Conservation (phyloP, 2,888 invertebrate species). For the Hecatera dysodea region DNA sequence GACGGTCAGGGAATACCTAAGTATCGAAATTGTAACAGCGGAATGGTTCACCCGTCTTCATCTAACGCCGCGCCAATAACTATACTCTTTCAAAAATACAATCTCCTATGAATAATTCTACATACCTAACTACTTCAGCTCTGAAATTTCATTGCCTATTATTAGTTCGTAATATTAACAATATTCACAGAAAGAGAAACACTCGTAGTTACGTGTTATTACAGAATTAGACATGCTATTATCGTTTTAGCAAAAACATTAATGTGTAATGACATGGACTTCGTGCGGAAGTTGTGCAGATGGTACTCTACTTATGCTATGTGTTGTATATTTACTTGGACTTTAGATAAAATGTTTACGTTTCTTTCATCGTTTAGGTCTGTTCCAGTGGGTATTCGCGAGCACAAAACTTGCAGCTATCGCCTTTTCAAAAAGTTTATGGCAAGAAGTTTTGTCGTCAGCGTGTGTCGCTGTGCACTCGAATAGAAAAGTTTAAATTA, state of each 20-base stretch:
- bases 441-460: constrained; percentile 38
- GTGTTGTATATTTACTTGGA: constrained; percentile 7
- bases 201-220: constrained; percentile 54
- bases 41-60: constrained; percentile 8
- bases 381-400: constrained; percentile 22
- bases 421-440: constrained; percentile 57
- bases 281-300: constrained; percentile 39
- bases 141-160: constrained; percentile 51
- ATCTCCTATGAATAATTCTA: constrained; percentile 38
- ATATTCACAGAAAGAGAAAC: constrained; percentile 56
- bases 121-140: constrained; percentile 40
- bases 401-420: constrained; percentile 42
- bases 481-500: constrained; percentile 55
- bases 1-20: constrained; percentile 51
- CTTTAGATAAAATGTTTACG: constrained; percentile 27
- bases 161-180: constrained; percentile 60
- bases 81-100: constrained; percentile 32
- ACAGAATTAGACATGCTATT: constrained; percentile 61
- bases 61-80: constrained; percentile 1
- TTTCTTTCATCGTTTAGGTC: constrained; percentile 36
- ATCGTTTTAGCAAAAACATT: constrained; percentile 47
- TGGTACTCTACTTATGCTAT: constrained; percentile 26
- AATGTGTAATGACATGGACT: constrained; percentile 49
- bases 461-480: constrained; percentile 30
- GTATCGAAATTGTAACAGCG: constrained; percentile 10